Conservation (phyloP, 2,797 vertebrate genomes). For the Cossypha niveicapilla region DNA sequence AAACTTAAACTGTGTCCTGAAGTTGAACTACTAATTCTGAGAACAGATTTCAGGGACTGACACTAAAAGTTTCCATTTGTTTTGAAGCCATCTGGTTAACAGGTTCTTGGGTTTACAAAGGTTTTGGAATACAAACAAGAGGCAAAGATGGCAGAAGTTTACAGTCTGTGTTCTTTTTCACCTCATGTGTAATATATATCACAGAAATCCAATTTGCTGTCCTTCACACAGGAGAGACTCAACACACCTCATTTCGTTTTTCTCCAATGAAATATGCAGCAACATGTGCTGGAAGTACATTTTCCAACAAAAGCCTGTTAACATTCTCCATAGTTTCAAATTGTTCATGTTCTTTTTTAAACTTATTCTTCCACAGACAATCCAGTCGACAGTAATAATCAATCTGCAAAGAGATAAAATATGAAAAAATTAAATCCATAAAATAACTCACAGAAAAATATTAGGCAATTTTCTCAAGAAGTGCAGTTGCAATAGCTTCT, state of each 20-base stretch:
- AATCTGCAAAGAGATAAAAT: conserved; percentile 74
- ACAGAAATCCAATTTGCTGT: not conserved
- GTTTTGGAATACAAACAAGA: not conserved
- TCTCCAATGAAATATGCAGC: conserved; percentile 93
- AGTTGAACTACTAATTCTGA: not conserved
- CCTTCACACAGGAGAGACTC: not conserved
- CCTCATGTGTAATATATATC: not conserved
- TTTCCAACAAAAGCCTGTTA: conserved; percentile 94
- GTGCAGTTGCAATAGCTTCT: not conserved
- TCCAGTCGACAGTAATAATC: conserved; percentile 92
- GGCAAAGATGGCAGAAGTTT: not conserved
- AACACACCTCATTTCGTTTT: conserved; percentile 91
- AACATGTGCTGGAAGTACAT: conserved; percentile 94
- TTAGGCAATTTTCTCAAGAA: not conserved
- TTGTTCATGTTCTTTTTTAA: conserved; percentile 92
- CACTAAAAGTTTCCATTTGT: not conserved
- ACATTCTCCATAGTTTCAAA: conserved; percentile 97
- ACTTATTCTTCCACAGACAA: conserved; percentile 94
- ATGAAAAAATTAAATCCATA: not conserved
- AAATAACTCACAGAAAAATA: not conserved
- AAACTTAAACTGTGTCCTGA: not conserved
- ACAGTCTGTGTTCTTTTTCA: not conserved
- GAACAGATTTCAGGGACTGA: not conserved
- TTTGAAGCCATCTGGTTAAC: not conserved
- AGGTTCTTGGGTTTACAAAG: not conserved